phyloP scores from a whole-genome alignment of 2,888 invertebrate genomes.

The Schrankia costaestrigalis region DNA sequence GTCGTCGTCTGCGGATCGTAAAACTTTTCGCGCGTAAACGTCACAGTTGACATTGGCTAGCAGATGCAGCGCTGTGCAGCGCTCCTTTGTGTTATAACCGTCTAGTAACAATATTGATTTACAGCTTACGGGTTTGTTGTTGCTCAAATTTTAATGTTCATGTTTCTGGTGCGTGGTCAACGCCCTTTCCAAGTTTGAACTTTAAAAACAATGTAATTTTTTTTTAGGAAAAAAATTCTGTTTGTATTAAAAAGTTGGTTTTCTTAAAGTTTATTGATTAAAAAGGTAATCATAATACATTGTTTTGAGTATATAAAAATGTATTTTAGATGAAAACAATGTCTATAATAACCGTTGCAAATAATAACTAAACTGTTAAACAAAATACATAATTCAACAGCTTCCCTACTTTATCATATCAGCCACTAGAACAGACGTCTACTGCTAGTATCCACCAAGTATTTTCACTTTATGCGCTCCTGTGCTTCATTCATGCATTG shows the following conservation, averaged over 20 bases:
- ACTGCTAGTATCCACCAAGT: too few relatives aligned
- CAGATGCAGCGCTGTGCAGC: conserved; percentile 73
- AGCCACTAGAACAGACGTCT: too few relatives aligned
- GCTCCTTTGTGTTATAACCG: conserved; percentile 56
- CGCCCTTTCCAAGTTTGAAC: conserved; percentile 2
- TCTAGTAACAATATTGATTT: conserved; percentile 67
- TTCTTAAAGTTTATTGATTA: too few relatives aligned
- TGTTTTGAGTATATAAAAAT: not conserved
- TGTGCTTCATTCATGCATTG: too few relatives aligned
- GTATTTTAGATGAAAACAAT: too few relatives aligned
- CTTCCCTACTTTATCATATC: too few relatives aligned
- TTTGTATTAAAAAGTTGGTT: conserved; percentile 1
- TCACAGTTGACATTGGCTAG: conserved; percentile 71
- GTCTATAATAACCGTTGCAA: too few relatives aligned
- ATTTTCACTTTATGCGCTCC: too few relatives aligned
- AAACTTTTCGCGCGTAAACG: conserved; percentile 80
- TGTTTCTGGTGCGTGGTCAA: conserved; percentile 14
- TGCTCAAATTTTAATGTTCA: conserved; percentile 37
- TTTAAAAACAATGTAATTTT: too few relatives aligned
- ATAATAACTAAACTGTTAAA: too few relatives aligned
- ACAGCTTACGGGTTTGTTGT: conserved; percentile 45
- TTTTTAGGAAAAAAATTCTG: not conserved
- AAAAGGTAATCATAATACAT: too few relatives aligned
- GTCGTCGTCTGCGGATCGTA: conserved; percentile 72
- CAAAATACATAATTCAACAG: too few relatives aligned